Conservation (phyloP, 2,797 vertebrate species). For the Synaphobranchus kaupii region DNA sequence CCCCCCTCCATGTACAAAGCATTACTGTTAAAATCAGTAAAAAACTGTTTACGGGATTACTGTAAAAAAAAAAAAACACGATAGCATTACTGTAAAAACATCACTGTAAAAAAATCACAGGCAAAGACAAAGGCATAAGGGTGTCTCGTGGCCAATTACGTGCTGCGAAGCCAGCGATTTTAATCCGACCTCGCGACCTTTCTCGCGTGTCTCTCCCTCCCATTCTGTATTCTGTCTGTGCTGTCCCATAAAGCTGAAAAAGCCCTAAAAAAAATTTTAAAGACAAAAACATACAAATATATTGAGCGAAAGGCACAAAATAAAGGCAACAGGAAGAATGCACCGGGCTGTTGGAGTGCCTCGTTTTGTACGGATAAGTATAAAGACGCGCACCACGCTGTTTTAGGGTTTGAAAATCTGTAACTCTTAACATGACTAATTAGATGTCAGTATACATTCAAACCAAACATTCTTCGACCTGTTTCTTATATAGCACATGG, state of each 20-base stretch:
- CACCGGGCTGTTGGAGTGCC: no score
- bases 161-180: no score
- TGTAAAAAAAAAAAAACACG: slow-evolving; percentile 4
- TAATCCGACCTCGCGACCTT: no score
- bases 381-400: neutral
- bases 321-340: no score
- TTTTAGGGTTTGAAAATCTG: slow-evolving; percentile 10
- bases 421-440: slow-evolving; percentile 11
- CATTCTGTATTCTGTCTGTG: no score
- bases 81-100: neutral
- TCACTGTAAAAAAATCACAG: neutral
- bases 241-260: no score
- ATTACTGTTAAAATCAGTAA: neutral
- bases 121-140: neutral
- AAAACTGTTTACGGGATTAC: neutral
- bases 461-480: slow-evolving; percentile 40
- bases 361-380: neutral
- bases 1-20: neutral
- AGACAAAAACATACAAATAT: no score
- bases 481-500: slow-evolving; percentile 72
- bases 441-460: slow-evolving; percentile 32
- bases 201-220: no score
- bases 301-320: no score
- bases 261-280: no score
- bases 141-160: neutral